Percentiles rank a stretch among this genome's conserved stretches.
These are phyloP conservation scores for Acronicta leporina DNA, from an alignment of 2,888 invertebrate genomes.

Conservation along the genomic window DNA sequence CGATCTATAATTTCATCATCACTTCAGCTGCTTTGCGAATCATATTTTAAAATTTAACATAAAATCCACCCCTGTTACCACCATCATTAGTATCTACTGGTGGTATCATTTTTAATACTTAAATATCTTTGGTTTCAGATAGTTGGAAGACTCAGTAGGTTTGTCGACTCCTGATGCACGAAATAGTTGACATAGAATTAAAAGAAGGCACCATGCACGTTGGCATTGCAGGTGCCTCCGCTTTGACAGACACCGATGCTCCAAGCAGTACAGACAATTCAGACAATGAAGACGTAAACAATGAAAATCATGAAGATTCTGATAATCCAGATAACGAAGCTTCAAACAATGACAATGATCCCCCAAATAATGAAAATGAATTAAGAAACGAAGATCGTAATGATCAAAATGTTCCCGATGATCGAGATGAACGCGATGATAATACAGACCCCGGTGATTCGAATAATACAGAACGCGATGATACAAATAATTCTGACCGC, in stretches of 20 bases:
- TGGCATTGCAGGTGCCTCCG: not conserved
- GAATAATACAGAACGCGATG: not conserved
- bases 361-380: not conserved
- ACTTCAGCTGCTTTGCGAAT: too few species aligned
- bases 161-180: not conserved
- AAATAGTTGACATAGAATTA: not conserved
- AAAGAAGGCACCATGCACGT: not conserved
- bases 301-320: not conserved
- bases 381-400: not conserved
- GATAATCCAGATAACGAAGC: constrained; percentile 6
- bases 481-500: not conserved
- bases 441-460: not conserved
- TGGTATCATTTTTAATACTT: not conserved
- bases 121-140: not conserved
- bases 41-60: too few species aligned
- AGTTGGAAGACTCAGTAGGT: not conserved
- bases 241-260: not conserved
- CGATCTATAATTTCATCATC: too few species aligned
- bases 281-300: not conserved
- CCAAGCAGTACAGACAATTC: constrained; percentile 7
- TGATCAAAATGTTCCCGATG: not conserved
- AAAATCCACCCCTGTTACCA: too few species aligned
- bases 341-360: not conserved
- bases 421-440: too few species aligned
- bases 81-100: not conserved